Conservation (phyloP, 2,888 invertebrate genomes). For the Agrilus cyanescens region DNA sequence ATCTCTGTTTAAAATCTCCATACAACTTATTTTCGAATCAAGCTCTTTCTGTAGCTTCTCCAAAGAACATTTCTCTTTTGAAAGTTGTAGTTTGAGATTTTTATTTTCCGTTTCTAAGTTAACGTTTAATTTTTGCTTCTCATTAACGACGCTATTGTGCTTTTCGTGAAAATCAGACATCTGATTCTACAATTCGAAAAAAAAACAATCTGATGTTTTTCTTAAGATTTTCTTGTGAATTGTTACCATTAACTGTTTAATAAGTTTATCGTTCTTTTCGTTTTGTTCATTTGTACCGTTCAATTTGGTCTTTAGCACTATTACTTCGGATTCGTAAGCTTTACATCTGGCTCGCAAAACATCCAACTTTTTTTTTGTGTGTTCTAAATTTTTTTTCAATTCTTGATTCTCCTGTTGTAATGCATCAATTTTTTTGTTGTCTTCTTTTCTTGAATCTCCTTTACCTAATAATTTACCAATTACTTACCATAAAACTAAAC, state of each 20-base stretch:
- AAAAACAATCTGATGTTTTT: too few species aligned
- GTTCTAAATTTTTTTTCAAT: conserved; percentile 44
- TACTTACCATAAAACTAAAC: too few species aligned
- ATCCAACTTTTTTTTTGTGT: conserved; percentile 51
- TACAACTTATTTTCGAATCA: conserved; percentile 38
- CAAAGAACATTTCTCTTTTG: conserved; percentile 40
- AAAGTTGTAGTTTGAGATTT: conserved; percentile 25
- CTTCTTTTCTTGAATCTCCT: conserved; percentile 7
- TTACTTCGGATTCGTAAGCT: conserved; percentile 54
- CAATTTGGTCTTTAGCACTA: conserved; percentile 45
- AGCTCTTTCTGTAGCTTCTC: conserved; percentile 40
- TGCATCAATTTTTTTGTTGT: conserved; percentile 36
- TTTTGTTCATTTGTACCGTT: conserved; percentile 50
- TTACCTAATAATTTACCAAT: too few species aligned
- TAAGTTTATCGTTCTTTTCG: conserved; percentile 49
- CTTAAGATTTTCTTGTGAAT: not conserved
- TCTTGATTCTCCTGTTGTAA: conserved; percentile 46
- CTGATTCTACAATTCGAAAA: conserved; percentile 25
- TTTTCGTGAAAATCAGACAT: conserved; percentile 40
- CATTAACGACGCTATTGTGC: conserved; percentile 38
- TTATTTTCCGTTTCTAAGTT: conserved; percentile 33
- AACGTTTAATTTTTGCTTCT: conserved; percentile 39
- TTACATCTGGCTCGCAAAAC: conserved; percentile 54
- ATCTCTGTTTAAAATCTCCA: conserved; percentile 38
- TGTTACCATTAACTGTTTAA: conserved; percentile 48